phyloP scores from a whole-genome alignment of 2,113 vertebrate species.

The Chamaetylas fuelleborni region DNA sequence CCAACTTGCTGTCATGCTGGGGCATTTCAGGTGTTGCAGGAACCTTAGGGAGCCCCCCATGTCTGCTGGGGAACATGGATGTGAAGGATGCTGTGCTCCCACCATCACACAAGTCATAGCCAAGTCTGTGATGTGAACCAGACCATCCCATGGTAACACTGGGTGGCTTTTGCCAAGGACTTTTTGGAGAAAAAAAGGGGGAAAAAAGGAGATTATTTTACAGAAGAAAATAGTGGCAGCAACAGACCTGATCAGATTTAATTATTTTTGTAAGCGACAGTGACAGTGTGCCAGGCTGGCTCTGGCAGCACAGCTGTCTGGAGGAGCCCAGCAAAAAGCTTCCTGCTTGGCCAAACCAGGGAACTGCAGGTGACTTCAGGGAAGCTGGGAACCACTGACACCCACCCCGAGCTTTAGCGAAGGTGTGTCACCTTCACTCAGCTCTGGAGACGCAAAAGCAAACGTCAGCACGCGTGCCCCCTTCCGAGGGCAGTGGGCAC shows the following conservation, averaged over 20 bases:
- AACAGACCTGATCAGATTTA: background rate
- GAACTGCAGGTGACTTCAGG: background rate
- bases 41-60: background rate
- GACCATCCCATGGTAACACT: background rate
- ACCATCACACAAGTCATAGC: rapidly evolving
- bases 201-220: background rate
- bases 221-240: background rate
- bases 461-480: rapidly evolving
- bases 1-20: rapidly evolving
- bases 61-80: background rate
- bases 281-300: background rate
- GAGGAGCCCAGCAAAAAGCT: background rate
- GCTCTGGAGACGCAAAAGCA: background rate
- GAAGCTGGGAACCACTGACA: background rate
- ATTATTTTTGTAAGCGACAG: background rate
- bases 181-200: rapidly evolving
- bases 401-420: background rate
- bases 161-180: background rate
- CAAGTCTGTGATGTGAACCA: rapidly evolving
- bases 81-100: background rate
- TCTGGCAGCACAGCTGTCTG: background rate
- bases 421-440: background rate
- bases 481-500: rapidly evolving
- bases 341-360: background rate
- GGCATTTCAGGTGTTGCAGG: background rate